Conservation (phyloP, 2,888 invertebrate genomes). For the Ochropleura plecta region DNA sequence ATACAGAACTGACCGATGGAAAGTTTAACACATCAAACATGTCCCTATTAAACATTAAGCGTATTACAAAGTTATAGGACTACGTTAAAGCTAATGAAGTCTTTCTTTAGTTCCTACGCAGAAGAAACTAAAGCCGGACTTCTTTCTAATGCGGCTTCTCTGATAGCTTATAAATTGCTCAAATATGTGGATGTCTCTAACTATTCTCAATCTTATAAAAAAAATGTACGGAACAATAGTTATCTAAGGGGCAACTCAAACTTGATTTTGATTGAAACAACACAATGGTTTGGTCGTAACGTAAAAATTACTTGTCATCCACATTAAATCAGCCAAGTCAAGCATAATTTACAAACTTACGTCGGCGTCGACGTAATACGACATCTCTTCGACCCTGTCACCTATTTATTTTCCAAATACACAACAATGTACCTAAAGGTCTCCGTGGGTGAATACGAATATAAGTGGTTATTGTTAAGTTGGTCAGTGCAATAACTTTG, state of each 20-base stretch:
- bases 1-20: too few relatives aligned
- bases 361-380: slow-evolving; percentile 13
- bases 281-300: too few relatives aligned
- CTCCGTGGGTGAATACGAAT: neutral
- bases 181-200: too few relatives aligned
- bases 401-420: neutral
- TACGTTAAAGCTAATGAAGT: too few relatives aligned
- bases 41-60: too few relatives aligned
- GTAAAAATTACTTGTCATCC: slow-evolving; percentile 16
- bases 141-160: too few relatives aligned
- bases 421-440: neutral
- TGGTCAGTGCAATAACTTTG: neutral
- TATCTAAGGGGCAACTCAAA: neutral
- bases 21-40: too few relatives aligned
- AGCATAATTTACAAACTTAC: slow-evolving; percentile 14
- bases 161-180: too few relatives aligned
- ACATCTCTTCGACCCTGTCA: neutral
- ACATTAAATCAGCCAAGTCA: slow-evolving; percentile 8
- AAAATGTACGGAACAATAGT: slow-evolving; percentile 13
- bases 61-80: too few relatives aligned
- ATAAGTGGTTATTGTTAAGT: neutral
- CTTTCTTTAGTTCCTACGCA: too few relatives aligned
- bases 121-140: too few relatives aligned
- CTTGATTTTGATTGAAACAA: neutral
- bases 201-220: too few relatives aligned